A percentile compares a stretch with the other conserved stretches of the same genome.
These are phyloP conservation scores for Molossus molossus DNA, from an alignment of 2,797 vertebrate genomes.

Conservation along the genomic window DNA sequence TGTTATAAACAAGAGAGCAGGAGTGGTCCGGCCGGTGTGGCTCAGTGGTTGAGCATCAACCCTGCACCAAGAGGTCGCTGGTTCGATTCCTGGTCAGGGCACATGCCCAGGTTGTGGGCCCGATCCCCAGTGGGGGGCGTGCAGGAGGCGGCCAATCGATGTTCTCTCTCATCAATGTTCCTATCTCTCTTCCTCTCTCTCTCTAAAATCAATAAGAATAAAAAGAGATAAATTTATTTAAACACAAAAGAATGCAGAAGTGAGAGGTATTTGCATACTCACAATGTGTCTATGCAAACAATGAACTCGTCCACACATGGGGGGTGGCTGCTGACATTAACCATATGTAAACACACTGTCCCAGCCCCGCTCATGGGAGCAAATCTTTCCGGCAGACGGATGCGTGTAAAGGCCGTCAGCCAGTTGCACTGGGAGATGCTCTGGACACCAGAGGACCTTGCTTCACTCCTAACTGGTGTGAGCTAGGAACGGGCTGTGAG, in stretches of 20 bases:
- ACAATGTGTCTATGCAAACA: background rate
- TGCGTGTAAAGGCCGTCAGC: background rate
- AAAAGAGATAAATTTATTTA: too few species aligned
- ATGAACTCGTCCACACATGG: background rate
- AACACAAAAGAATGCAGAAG: background rate
- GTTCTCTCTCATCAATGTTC: too few species aligned
- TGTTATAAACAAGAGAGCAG: background rate
- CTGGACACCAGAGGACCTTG: background rate
- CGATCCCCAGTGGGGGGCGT: too few species aligned
- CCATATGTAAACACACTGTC: background rate
- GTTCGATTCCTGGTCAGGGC: too few species aligned
- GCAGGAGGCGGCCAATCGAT: too few species aligned
- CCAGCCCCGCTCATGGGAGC: background rate
- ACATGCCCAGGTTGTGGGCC: too few species aligned
- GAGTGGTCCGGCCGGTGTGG: background rate
- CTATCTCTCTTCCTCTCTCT: too few species aligned
- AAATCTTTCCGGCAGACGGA: background rate
- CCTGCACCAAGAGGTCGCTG: too few species aligned
- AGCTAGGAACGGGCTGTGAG: background rate
- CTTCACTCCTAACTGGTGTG: background rate
- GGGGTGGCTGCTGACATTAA: background rate
- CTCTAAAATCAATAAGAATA: too few species aligned
- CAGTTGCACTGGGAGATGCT: fast-evolving
- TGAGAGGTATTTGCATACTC: background rate
- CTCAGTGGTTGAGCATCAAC: too few species aligned